Evolutionary conservation across 2,888 invertebrate species (phyloP).

Genomic region (Dromius quadrimaculatus): DNA sequence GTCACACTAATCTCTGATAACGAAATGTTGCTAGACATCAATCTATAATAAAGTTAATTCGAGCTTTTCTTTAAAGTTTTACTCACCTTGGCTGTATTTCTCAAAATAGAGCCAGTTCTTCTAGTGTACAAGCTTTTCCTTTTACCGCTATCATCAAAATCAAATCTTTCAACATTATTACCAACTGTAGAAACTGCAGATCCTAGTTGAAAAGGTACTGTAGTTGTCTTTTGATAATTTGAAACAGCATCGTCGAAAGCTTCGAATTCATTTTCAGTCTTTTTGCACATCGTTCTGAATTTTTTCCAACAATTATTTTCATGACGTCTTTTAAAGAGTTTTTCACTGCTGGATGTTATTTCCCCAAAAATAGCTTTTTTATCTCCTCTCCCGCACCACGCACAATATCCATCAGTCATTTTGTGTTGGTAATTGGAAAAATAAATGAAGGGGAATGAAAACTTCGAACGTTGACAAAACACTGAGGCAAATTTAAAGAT

Average conservation of each 20-base stretch:
- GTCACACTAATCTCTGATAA: too few relatives aligned
- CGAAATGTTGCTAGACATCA: too few relatives aligned
- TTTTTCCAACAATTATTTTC: constrained; percentile 19
- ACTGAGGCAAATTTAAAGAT: too few relatives aligned
- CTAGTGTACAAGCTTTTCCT: constrained; percentile 19
- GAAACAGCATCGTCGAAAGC: neutral
- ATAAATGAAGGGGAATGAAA: too few relatives aligned
- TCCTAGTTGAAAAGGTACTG: constrained; percentile 40
- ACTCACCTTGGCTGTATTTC: constrained; percentile 5
- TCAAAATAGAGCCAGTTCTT: constrained; percentile 25
- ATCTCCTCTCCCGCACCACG: constrained; percentile 49
- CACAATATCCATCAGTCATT: constrained; percentile 53
- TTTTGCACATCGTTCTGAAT: neutral
- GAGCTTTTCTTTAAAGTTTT: too few relatives aligned
- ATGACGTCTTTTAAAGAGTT: neutral
- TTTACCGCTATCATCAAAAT: neutral
- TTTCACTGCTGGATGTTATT: neutral
- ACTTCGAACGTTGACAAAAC: too few relatives aligned
- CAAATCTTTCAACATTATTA: neutral
- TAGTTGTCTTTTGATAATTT: constrained; percentile 27
- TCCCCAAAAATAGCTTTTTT: constrained; percentile 1
- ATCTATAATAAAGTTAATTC: too few relatives aligned
- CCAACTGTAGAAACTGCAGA: neutral
- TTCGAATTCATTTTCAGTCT: neutral
- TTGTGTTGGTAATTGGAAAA: too few relatives aligned